Evolutionary conservation across 2,113 vertebrate genomes (phyloP), one percentile per base, ranked within the genome.

Genomic region (Plestiodon gilberti): DNA sequence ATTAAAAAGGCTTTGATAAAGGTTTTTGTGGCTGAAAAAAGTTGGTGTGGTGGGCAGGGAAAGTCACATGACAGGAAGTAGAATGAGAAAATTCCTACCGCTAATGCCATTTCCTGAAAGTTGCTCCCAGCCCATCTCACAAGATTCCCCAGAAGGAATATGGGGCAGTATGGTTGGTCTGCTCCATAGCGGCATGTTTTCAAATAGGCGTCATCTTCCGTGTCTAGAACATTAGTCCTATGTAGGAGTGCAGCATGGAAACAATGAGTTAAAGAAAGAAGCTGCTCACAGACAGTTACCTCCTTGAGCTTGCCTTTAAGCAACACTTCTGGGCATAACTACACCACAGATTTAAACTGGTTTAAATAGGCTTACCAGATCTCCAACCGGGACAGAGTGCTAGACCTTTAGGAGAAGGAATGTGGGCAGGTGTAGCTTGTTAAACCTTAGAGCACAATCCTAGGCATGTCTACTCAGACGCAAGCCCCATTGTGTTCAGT

Each of bases 91-190:
- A 28, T 40, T 87, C 97, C 93, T 95, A 98, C 98, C 98, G 97
- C 96, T 1, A 71, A 86, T 38, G 98, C 98, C 94, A 99, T 97
- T 9, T 98, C 97, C 87, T 97, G 97, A 92, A 99, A 99, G 89
- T 95, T 57, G 3, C 95, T 94, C 84, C 98, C 98, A 0, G 98
- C 94, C 95, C 96, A 96, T 35, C 69, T 87, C 79, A 98, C 94
- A 11, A 99, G 85, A 38, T 97, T 96, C 9, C 98, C 97, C 75
- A 99, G 93, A 4, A 94, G 92, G 85, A 99, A 99, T 88, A 99
- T 99, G 93, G 99, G 99, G 87, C 98, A 99, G 93, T 99, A 99
- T 22, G 93, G 97, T 82, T 98, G 93, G 43, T 95, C 84, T 0
- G 55, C 90, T 84, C 97, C 96, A 78, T 97, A 98, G 62, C 70